phyloP scores from a whole-genome alignment of 2,797 vertebrate genomes.

The Merluccius polli region DNA sequence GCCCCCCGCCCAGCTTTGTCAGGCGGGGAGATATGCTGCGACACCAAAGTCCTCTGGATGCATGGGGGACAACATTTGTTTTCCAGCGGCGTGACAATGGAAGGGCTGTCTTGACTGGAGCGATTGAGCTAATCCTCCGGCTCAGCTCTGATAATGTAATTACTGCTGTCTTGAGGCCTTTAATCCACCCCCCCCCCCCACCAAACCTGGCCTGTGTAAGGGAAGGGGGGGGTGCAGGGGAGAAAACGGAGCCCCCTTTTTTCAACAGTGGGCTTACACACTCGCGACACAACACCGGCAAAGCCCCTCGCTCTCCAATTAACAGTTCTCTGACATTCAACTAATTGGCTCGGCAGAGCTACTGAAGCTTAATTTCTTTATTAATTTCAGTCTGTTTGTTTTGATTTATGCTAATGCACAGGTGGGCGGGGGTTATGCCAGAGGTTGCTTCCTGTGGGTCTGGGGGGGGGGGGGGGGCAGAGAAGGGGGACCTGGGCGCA shows the following conservation, averaged over 20 bases:
- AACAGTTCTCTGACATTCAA: conserved; percentile 99
- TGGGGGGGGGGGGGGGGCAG: conserved; percentile 36
- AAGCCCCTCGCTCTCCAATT: conserved; percentile 93
- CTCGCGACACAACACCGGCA: conserved; percentile 89
- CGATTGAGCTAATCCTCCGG: conserved; percentile 98
- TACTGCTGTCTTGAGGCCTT: conserved; percentile 98
- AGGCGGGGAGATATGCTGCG: conserved; percentile 85
- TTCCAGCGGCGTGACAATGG: conserved; percentile 93
- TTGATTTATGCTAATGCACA: conserved; percentile 85
- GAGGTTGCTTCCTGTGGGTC: conserved; percentile 69
- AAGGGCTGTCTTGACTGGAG: conserved; percentile 94
- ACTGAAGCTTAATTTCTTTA: conserved; percentile 98
- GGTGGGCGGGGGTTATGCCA: conserved; percentile 63
- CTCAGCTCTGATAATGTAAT: conserved; percentile 99
- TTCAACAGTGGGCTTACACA: conserved; percentile 83
- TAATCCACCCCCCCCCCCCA: conserved; percentile 82
- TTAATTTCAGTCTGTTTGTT: conserved; percentile 92
- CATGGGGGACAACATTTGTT: conserved; percentile 71
- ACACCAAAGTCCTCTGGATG: conserved; percentile 86
- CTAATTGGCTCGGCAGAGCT: conserved; percentile 97
- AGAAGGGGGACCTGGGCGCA: conserved; percentile 56
- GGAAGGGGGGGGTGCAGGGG: conserved; percentile 46
- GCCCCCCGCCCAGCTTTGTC: conserved; percentile 90
- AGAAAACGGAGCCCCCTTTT: conserved; percentile 75
- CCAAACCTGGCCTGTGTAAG: conserved; percentile 81